Conservation (phyloP, 2,113 vertebrate genomes). For the Pao palembangensis region DNA sequence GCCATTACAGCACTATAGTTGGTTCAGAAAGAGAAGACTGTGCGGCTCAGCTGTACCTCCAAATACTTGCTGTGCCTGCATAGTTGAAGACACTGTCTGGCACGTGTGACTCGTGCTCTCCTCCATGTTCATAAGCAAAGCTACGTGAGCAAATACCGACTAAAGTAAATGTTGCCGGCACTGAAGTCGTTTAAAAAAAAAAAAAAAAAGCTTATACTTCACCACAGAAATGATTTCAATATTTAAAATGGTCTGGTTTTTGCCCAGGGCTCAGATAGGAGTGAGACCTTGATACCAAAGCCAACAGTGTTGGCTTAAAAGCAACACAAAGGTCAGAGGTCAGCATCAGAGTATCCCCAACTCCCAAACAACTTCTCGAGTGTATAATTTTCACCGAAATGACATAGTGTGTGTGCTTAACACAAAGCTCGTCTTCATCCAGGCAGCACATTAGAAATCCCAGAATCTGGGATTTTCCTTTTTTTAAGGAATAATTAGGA, state of each 20-base stretch:
- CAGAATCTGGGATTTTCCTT: constrained; percentile 17
- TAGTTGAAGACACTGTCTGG: too few relatives aligned
- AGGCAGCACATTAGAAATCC: constrained; percentile 8
- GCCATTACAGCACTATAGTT: constrained; percentile 33
- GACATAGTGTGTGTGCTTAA: constrained; percentile 10
- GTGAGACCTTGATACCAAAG: constrained; percentile 40
- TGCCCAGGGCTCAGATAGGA: constrained; percentile 29
- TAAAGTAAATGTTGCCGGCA: too few relatives aligned
- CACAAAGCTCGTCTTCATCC: constrained; percentile 19
- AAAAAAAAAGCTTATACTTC: too few relatives aligned
- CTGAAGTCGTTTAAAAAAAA: too few relatives aligned
- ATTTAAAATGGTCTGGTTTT: constrained; percentile 6
- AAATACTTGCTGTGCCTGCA: background rate
- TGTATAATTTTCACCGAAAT: constrained; percentile 27
- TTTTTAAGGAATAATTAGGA: constrained; percentile 40
- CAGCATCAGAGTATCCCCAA: constrained; percentile 16
- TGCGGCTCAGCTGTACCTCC: constrained; percentile 11
- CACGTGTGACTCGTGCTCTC: too few relatives aligned
- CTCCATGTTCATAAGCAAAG: too few relatives aligned
- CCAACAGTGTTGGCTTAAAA: constrained; percentile 28
- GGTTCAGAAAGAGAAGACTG: constrained; percentile 13
- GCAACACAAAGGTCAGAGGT: constrained; percentile 34
- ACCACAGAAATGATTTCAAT: too few relatives aligned
- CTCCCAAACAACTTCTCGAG: constrained; percentile 14
- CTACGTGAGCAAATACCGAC: too few relatives aligned